Base-by-base conservation (phyloP, 2,888 invertebrate species). In the Therioaphis trifolii region DNA sequence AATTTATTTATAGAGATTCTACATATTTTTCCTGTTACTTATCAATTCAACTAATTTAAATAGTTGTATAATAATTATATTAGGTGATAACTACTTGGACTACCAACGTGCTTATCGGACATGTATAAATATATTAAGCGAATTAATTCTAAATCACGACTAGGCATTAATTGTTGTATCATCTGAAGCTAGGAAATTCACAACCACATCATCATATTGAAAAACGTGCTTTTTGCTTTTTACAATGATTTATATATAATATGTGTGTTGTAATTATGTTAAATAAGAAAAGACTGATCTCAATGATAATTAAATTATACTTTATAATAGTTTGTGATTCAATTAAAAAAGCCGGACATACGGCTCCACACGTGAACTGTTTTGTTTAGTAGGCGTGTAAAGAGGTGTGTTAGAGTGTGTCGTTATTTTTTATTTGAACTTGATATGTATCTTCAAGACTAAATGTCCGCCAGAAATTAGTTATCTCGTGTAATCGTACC, bases 221-320 rank as follows among this genome's bases (percentile, higher is more conserved):
- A 55, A 74, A 74, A 35, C 74, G 24, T 74, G 74, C 35, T 52
- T 74, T 55, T 74, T 74, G 9, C 4, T 21, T 72, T 74, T 15
- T 35, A 14, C 35, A 21, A 72, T 72, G 21, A 29, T 49, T 27
- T n/a, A 29, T n/a, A 15, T 27, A 4, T 9, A 52, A 12, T 9
- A 29, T 14, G 27, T 52, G 9, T 72, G 72, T 55, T 21, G 55
- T 55, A 40, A 72, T 72, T 72, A 72, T 72, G 29, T 21, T 11
- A 55, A 74, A 74, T 21, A 15, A 7, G 15, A 40, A 52, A 72
- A 29, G 14, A 72, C 52, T 29, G 52, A 35, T n/a, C n/a, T 15
- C 21, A 3, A 12, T 11, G 72, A 72, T 72, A 72, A 72, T 72
- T 52, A n/a, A 52, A 52, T 72, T 71, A 49, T 71, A 29, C 18